phyloP scores from a whole-genome alignment of 2,113 vertebrate species.

The Barnardius zonarius region DNA sequence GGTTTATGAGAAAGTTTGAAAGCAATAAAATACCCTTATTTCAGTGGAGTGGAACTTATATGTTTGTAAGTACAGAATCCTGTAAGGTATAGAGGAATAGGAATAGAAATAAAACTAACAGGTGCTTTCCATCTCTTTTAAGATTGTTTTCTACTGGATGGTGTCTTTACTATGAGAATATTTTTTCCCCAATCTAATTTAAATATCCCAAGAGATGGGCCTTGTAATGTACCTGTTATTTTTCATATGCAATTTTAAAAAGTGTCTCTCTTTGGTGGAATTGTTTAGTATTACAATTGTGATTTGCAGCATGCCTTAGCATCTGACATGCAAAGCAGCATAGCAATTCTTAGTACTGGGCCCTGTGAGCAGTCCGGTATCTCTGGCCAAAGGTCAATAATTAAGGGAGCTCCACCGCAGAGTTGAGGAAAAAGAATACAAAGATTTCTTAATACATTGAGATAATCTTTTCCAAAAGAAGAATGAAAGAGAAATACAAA shows the following conservation, averaged over 20 bases:
- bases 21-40: slow-evolving; percentile 21
- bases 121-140: neutral
- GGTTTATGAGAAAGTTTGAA: slow-evolving; percentile 23
- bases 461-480: neutral
- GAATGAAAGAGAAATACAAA: neutral
- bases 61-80: neutral
- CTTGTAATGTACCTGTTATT: neutral
- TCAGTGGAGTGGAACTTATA: neutral
- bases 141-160: neutral
- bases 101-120: neutral
- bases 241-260: neutral
- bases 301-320: neutral
- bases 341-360: neutral
- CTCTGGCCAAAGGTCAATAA: neutral
- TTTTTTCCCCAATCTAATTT: neutral
- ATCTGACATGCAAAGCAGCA: neutral
- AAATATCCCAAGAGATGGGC: neutral
- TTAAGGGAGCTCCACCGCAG: neutral
- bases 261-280: neutral
- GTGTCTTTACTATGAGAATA: neutral
- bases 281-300: neutral
- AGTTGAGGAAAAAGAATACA: neutral
- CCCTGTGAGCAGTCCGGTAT: neutral
- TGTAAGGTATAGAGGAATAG: neutral
- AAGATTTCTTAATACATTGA: neutral